Base-by-base conservation (phyloP, 2,113 vertebrate species). In the Bucco capensis region DNA sequence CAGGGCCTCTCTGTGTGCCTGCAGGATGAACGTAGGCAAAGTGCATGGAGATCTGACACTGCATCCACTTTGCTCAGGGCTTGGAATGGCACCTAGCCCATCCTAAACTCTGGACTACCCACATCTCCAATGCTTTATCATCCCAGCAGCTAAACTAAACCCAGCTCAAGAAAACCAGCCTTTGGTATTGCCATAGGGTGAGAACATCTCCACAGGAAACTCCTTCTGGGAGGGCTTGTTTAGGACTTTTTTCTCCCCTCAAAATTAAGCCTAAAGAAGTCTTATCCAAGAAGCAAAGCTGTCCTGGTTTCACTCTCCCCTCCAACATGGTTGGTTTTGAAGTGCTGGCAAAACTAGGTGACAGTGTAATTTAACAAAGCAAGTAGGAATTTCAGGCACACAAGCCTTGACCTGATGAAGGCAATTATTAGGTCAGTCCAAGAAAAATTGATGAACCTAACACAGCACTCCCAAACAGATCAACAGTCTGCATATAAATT, bases 361-460 rank as follows among this genome's bases (percentile, higher is more conserved):
- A 83, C 1, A 5, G 11, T 38, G 70, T 5, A 83, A 88, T 35
- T 30, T 28, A 66, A 74, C 22, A 77, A 72, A 91, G 35, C 56
- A 70, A 81, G 28, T 5, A 46, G 28, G 57, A 91, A 90, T 78
- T 83, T 60, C 83, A 95, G 60, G 69, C 19, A 6, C 38, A 56
- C 47, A 51, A 49, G 35, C 33, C 38, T 74, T 77, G n/a, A 35
- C 69, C 50, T 56, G 67, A 86, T 67, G 35, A 74, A 91, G 88
- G 69, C 49, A 95, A 91, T 88, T 95, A 94, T 60, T 67, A 88
- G 69, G 83, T 88, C 70, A 78, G 35, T 21, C 28, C 61, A 61
- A 78, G 57, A 88, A 90, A 95, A 94, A 95, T 4, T 49, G 69
- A 94, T 88, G 83, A 92, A 84, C 61, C n/a, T 71, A 74, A 83